Evolutionary conservation across 2,797 vertebrate genomes (phyloP), one percentile per base, ranked within the genome.

Genomic region (Nyctibius grandis): DNA sequence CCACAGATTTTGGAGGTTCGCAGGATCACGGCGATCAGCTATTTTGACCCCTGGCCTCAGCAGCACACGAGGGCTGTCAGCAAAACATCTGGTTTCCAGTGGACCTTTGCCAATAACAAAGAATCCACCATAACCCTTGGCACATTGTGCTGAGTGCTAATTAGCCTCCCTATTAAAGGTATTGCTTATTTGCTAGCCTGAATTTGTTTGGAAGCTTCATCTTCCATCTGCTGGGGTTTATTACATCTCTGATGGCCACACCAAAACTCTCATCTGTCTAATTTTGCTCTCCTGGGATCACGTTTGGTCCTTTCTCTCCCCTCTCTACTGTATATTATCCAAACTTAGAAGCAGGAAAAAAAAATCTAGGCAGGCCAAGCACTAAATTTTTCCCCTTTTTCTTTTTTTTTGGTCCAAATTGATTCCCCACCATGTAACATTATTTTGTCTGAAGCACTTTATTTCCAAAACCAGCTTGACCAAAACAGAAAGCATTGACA

Each of bases 341-440:
- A 91, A 72, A 61, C 5, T 8, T 45, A 68, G 38, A 64, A 56
- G 4, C 22, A 38, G 11, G 5, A 38, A 31, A 5, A 36, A 36
- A 90, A 85, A 57, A 23, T 1, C 3, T 5, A 5, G 6, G 4
- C 6, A 56, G 16, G 29, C 11, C 36, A 50, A 77, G 8, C 0
- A 4, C 33, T 51, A 19, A 74, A 50, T 9, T 22, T n/a, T 9
- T 18, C 22, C 40, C n/a, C 10, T 25, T 44, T 40, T 61, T 16
- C 9, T 29, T 42, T 45, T 34, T 34, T 45, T 68, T 2, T 25
- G 2, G 9, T 21, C 29, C 17, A 72, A 60, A 20, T 5, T 44
- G 0, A n/a, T 64, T 59, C 23, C 16, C 42, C 31, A 61, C 12
- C 33, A 19, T 0, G 0, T 13, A 33, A 29, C 3, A 3, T 26